Evolutionary conservation across 2,888 invertebrate species (phyloP), one percentile per base, ranked within the genome.

Genomic region (Nowickia ferox): DNA sequence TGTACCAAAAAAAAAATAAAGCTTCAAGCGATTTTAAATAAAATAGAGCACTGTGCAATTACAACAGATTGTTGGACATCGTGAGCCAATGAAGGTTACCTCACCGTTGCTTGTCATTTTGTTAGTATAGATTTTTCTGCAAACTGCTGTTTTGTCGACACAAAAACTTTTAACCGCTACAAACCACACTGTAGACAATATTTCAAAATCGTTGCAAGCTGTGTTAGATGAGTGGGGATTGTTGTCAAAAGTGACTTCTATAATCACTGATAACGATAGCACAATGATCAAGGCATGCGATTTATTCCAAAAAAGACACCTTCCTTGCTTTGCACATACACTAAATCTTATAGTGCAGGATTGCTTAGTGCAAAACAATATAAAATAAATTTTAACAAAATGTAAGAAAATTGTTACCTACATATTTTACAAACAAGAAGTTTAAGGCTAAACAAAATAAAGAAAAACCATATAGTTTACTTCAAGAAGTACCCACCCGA

Each of bases 241-340:
- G 19, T 19, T 76, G 53, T 1, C 40, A 44, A 82, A 81, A 65
- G 76, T 77, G 19, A n/a, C 66, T 44, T 75, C 66, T 10, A 77
- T 84, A 51, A 77, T 80, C 10, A 83, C 83, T 13, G 83, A 83
- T 46, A 83, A 83, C 17, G 77, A 40, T 15, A 63, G 63, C 30
- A 57, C 53, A 1, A 81, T 81, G 66, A 72, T 66, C 17, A 81
- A 77, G 48, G 81, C 76, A 8, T 77, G 84, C 46, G 77, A 84
- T 0, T 19, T 53, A 19, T 9, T 53, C 9, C 51, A 15, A 53
- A 53, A 53, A 19, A 53, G 51, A 53, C 17, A 53, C 19, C 51
- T 84, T 53, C 74, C 61, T 42, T 87, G 87, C 17, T 79, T 80
- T 48, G 87, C 84, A 22, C 87, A 83, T 53, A 75, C 71, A 0